Percentiles rank a stretch among this genome's conserved stretches.
phyloP scores from a whole-genome alignment of 2,797 vertebrate genomes.

The Clarias pachynema region DNA sequence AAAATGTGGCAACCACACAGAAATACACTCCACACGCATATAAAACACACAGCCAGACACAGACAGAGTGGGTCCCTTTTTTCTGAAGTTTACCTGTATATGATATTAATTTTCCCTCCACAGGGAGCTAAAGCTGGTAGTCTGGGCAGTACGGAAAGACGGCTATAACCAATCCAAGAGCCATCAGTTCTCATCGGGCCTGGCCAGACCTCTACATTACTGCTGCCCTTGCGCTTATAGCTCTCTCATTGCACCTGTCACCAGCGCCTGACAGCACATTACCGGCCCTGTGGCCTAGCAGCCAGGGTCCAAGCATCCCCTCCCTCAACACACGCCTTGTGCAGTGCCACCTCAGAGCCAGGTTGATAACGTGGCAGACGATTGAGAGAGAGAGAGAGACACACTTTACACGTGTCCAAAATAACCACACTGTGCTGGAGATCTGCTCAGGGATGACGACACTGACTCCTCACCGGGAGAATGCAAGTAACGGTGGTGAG shows the following conservation, averaged over 20 bases:
- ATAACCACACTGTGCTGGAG: background rate
- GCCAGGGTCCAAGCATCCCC: slow-evolving; percentile 74
- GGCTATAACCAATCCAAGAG: slow-evolving; percentile 82
- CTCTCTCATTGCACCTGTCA: slow-evolving; percentile 85
- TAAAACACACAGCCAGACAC: slow-evolving; percentile 30
- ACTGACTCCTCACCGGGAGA: background rate
- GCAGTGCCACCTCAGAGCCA: slow-evolving; percentile 19
- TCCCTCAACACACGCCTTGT: slow-evolving; percentile 67
- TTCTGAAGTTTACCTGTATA: slow-evolving; percentile 68
- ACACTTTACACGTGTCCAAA: background rate
- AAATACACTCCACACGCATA: background rate
- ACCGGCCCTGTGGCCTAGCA: slow-evolving; percentile 60
- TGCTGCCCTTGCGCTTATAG: slow-evolving; percentile 80
- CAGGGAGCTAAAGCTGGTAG: slow-evolving; percentile 70
- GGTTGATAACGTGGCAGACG: background rate
- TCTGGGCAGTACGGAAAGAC: slow-evolving; percentile 68
- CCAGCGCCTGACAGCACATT: slow-evolving; percentile 64
- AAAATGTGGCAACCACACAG: background rate
- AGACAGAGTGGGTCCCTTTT: slow-evolving; percentile 29
- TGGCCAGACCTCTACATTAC: slow-evolving; percentile 81
- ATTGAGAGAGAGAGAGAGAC: background rate
- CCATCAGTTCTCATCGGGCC: slow-evolving; percentile 87
- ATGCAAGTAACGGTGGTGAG: slow-evolving; percentile 7
- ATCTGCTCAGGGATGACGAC: background rate
- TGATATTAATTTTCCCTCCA: slow-evolving; percentile 82